Evolutionary conservation across 2,113 vertebrate species (phyloP), one percentile per base, ranked within the genome.

Genomic region (Xiphophorus maculatus): DNA sequence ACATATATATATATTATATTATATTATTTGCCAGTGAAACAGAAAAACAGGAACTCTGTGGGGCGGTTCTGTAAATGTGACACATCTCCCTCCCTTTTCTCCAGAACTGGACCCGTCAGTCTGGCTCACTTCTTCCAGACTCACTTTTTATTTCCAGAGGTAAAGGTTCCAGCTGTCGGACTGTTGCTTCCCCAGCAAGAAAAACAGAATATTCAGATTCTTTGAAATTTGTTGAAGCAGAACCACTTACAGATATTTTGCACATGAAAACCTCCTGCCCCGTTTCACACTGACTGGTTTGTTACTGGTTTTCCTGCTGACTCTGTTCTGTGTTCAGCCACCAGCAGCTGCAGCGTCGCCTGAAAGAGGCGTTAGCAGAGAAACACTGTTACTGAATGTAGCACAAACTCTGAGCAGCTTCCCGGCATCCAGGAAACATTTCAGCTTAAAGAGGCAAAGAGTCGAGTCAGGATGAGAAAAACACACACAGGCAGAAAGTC

Each of bases 231-330:
- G 22, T 3, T 37, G 35, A 58, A 58, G n/a, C 51, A 58, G 22
- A 37, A 37, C 35, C 35, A 2, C 35, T 10, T 2, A 4, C 48
- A 51, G 22, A 51, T 51, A 51, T 51, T 6, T 2, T 22, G 17
- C 48, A 51, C 48, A 58, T 10, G 6, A 75, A 32, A 68, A 30
- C 12, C 51, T 62, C 25, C 63, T 51, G 22, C 13, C n/a, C 4
- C 25, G 9, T 73, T 51, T 54, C 30, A 68, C 78, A 80, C 72
- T 51, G 17, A 35, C 62, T 19, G 62, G n/a, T n/a, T 29, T 68
- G 74, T 54, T 1, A 14, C 66, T 70, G 54, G 13, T 25, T 7
- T 25, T 58, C 48, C 22, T 22, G 19, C 48, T 25, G 63, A 77
- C 58, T 65, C 29, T 13, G 33, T 27, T 73, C 69, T 77, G 68